A percentile compares a stretch with the other conserved stretches of the same genome.
Conservation (phyloP, 1,140 invertebrate genomes). For the Elymnias hypermnestra region DNA sequence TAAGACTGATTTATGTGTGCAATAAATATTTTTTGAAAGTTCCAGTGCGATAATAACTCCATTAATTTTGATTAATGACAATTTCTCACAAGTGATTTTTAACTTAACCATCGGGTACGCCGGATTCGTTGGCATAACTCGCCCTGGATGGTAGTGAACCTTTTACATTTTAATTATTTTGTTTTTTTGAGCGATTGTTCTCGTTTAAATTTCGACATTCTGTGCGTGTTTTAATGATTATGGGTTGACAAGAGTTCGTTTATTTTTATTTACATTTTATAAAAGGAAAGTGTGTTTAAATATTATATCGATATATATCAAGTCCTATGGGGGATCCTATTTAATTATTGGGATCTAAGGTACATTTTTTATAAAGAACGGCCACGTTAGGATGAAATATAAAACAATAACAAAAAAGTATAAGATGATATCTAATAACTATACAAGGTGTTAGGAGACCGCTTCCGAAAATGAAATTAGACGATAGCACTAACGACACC, state of each 20-base stretch:
- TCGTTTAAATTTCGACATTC: conserved; percentile 32
- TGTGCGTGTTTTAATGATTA: conserved; percentile 6
- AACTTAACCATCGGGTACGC: conserved; percentile 35
- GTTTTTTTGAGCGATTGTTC: conserved; percentile 53
- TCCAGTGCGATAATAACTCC: conserved; percentile 72
- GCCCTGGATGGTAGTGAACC: conserved; percentile 37
- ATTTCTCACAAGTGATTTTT: conserved; percentile 72
- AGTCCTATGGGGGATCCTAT: too few relatives aligned
- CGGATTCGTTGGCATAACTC: conserved; percentile 37
- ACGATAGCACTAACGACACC: too few relatives aligned
- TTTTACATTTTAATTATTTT: conserved; percentile 60
- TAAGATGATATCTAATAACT: too few relatives aligned
- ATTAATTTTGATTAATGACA: conserved; percentile 75
- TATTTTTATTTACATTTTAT: not conserved
- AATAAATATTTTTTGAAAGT: conserved; percentile 75
- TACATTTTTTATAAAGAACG: too few relatives aligned
- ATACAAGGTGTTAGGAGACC: too few relatives aligned
- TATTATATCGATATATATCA: too few relatives aligned
- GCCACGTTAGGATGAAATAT: too few relatives aligned
- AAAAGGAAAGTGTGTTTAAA: too few relatives aligned
- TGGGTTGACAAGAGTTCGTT: conserved; percentile 1
- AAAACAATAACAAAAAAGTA: too few relatives aligned
- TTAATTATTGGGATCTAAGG: too few relatives aligned
- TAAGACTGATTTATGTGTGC: conserved; percentile 67
- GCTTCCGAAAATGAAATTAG: too few relatives aligned